Evolutionary conservation across 2,888 invertebrate species (phyloP).

Genomic region (Mythimna impura): DNA sequence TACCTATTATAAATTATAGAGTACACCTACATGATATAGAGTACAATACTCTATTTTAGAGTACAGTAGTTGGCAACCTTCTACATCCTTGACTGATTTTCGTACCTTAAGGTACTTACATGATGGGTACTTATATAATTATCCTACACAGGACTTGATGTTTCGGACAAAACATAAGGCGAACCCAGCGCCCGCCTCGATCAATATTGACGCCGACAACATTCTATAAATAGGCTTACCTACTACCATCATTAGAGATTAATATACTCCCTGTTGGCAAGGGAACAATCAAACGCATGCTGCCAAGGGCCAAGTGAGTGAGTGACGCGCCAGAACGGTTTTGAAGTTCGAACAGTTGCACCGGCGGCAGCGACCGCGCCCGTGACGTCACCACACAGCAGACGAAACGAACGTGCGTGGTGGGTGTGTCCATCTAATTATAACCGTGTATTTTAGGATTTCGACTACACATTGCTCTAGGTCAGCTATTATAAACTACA

Average conservation of each 20-base stretch:
- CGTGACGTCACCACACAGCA: slow-evolving; percentile 72
- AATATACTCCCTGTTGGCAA: slow-evolving; percentile 42
- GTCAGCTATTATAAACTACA: slow-evolving; percentile 71
- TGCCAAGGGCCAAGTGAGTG: slow-evolving; percentile 39
- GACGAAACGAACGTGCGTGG: slow-evolving; percentile 69
- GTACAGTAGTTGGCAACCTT: too few species aligned
- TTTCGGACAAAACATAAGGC: slow-evolving; percentile 19
- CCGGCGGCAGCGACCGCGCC: slow-evolving; percentile 30
- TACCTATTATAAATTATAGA: too few species aligned
- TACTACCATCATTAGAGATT: slow-evolving; percentile 9
- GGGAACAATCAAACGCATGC: slow-evolving; percentile 23
- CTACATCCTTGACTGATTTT: too few species aligned
- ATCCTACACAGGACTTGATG: too few species aligned
- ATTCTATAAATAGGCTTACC: slow-evolving; percentile 27
- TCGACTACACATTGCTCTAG: slow-evolving; percentile 70
- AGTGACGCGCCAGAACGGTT: slow-evolving; percentile 29
- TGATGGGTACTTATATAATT: too few species aligned
- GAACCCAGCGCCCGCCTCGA: slow-evolving; percentile 7
- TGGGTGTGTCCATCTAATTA: slow-evolving; percentile 83
- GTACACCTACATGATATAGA: too few species aligned
- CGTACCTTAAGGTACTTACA: too few species aligned
- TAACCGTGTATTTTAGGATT: slow-evolving; percentile 73
- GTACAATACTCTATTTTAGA: too few species aligned
- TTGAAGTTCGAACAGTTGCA: slow-evolving; percentile 52
- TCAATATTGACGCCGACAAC: slow-evolving; percentile 36